Evolutionary conservation across 2,797 vertebrate species (phyloP).

Genomic region (Alectoris magna): DNA sequence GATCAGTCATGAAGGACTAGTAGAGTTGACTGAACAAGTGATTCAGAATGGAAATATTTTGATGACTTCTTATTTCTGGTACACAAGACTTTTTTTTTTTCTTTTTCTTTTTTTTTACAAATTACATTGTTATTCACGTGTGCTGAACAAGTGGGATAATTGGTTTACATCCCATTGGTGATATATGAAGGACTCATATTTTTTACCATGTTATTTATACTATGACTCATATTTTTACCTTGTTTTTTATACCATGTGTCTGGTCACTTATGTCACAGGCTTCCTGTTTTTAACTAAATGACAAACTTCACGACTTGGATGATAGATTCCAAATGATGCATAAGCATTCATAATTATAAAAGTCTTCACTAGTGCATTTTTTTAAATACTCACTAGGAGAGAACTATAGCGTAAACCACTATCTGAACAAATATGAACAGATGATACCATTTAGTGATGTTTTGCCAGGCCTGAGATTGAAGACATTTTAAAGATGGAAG

Average conservation of each 20-base stretch:
- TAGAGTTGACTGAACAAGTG: not conserved
- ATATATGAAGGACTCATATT: not conserved
- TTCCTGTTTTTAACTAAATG: constrained; percentile 22
- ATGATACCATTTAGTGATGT: not conserved
- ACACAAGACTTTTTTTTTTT: not conserved
- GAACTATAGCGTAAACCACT: not conserved
- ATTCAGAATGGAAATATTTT: not conserved
- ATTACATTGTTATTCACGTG: not conserved
- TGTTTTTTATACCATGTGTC: not conserved
- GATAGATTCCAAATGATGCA: constrained; percentile 3
- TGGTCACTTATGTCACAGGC: not conserved
- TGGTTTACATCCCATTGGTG: not conserved
- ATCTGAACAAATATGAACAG: not conserved
- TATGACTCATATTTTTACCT: not conserved
- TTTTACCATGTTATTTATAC: constrained; percentile 4
- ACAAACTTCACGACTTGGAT: constrained; percentile 1
- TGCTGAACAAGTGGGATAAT: not conserved
- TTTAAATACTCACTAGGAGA: not conserved
- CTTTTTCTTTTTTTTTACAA: not conserved
- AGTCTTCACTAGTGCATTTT: not conserved
- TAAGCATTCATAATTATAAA: not conserved
- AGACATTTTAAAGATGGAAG: not conserved
- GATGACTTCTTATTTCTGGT: not conserved
- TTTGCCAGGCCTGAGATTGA: not conserved
- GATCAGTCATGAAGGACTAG: not conserved